Evolutionary conservation across 2,113 vertebrate species (phyloP).

Genomic region (Boleophthalmus pectinirostris): DNA sequence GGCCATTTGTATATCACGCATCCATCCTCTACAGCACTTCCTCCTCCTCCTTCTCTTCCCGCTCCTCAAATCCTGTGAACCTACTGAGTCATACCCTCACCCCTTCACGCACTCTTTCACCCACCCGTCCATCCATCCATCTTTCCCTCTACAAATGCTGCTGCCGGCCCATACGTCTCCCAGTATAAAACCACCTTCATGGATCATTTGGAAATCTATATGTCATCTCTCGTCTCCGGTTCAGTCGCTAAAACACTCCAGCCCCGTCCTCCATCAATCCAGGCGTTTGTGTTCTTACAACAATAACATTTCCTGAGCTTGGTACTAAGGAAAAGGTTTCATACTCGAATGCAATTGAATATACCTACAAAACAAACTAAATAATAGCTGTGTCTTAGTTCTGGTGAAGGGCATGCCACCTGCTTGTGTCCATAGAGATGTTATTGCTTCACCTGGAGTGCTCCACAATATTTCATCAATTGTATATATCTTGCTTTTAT

Average conservation of each 20-base stretch:
- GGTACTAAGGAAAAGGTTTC: background rate
- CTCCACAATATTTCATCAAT: too few relatives aligned
- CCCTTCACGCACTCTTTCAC: constrained; percentile 23
- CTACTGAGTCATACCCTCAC: constrained; percentile 24
- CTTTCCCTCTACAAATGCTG: constrained; percentile 18
- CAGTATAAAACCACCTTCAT: constrained; percentile 56
- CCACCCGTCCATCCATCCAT: constrained; percentile 42
- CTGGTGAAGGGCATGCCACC: too few relatives aligned
- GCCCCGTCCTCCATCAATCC: constrained; percentile 30
- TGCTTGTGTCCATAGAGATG: too few relatives aligned
- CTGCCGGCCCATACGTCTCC: constrained; percentile 26
- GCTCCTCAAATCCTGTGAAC: constrained; percentile 20
- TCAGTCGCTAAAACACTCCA: constrained; percentile 35
- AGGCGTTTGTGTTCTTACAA: constrained; percentile 10
- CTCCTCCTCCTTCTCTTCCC: constrained; percentile 10
- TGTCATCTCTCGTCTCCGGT: constrained; percentile 32
- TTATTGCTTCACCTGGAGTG: background rate
- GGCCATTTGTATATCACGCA: constrained; percentile 12
- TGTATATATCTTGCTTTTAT: too few relatives aligned
- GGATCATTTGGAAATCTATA: constrained; percentile 60
- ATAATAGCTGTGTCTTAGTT: too few relatives aligned
- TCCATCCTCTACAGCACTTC: constrained; percentile 30
- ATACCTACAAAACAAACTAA: too few relatives aligned
- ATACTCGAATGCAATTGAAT: too few relatives aligned
- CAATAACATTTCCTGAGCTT: background rate